These are phyloP conservation scores for Hypomecis atomaria DNA, from an alignment of 2,888 invertebrate genomes.

Conservation along the genomic window DNA sequence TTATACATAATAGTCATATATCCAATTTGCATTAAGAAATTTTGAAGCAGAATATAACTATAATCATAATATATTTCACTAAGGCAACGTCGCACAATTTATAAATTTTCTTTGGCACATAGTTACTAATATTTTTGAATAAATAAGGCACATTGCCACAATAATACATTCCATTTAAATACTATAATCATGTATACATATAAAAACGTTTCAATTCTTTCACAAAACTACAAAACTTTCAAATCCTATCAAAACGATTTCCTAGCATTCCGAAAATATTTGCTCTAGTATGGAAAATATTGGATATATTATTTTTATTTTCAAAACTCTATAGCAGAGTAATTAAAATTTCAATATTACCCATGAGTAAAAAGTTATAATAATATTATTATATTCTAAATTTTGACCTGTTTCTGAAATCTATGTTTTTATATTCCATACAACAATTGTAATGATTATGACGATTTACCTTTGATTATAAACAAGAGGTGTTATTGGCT, in stretches of 20 bases:
- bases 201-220: constrained; percentile 36
- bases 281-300: not conserved
- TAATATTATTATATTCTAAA: too few relatives aligned
- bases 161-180: constrained; percentile 25
- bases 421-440: too few relatives aligned
- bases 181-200: constrained; percentile 28
- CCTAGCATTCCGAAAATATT: constrained; percentile 17
- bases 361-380: too few relatives aligned
- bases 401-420: too few relatives aligned
- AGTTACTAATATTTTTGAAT: constrained; percentile 47
- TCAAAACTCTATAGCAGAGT: too few relatives aligned
- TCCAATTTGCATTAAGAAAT: constrained; percentile 27
- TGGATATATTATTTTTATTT: too few relatives aligned
- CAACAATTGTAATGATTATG: too few relatives aligned
- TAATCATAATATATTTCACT: constrained; percentile 20
- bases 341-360: too few relatives aligned
- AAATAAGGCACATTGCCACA: constrained; percentile 75
- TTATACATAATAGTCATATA: too few relatives aligned
- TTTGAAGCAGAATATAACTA: constrained; percentile 44
- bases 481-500: too few relatives aligned
- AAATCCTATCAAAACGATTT: constrained; percentile 31
- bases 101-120: constrained; percentile 60
- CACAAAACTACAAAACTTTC: constrained; percentile 36
- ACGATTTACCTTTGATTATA: too few relatives aligned
- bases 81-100: constrained; percentile 47